Conservation (phyloP, 2,888 invertebrate species). For the Corbicula japonica region DNA sequence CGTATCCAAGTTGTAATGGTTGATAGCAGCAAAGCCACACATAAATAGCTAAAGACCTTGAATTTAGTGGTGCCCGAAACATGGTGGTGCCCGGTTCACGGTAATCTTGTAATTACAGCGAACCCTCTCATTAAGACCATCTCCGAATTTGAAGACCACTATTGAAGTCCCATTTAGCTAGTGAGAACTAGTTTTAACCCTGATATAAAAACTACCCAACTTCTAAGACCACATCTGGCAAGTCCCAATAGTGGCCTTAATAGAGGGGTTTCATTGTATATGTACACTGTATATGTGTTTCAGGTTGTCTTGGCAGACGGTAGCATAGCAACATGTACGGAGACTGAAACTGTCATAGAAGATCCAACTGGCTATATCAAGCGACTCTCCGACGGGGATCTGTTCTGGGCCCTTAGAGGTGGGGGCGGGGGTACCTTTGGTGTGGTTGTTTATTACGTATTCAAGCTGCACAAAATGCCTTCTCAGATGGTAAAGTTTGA, state of each 20-base stretch:
- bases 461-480: slow-evolving; percentile 55
- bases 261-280: background rate
- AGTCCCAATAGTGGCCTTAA: background rate
- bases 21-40: too few relatives aligned
- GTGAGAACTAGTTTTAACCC: too few relatives aligned
- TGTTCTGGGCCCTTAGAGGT: slow-evolving; percentile 70
- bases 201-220: too few relatives aligned
- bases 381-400: slow-evolving; percentile 33
- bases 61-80: too few relatives aligned
- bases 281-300: background rate
- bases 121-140: too few relatives aligned
- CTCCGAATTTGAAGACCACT: too few relatives aligned
- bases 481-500: slow-evolving; percentile 32
- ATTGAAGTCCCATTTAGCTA: too few relatives aligned
- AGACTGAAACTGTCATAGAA: slow-evolving; percentile 8
- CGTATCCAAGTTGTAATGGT: too few relatives aligned
- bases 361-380: slow-evolving; percentile 8
- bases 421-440: slow-evolving; percentile 68
- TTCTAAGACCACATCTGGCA: background rate
- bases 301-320: slow-evolving; percentile 55
- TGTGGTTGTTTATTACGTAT: slow-evolving; percentile 50
- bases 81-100: too few relatives aligned
- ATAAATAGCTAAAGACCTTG: too few relatives aligned
- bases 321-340: slow-evolving; percentile 36
- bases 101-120: too few relatives aligned